Percentiles rank a stretch among this genome's conserved stretches.
These are phyloP conservation scores for Styela clava DNA, from an alignment of 23 tunicate genomes.

Conservation along the genomic window DNA sequence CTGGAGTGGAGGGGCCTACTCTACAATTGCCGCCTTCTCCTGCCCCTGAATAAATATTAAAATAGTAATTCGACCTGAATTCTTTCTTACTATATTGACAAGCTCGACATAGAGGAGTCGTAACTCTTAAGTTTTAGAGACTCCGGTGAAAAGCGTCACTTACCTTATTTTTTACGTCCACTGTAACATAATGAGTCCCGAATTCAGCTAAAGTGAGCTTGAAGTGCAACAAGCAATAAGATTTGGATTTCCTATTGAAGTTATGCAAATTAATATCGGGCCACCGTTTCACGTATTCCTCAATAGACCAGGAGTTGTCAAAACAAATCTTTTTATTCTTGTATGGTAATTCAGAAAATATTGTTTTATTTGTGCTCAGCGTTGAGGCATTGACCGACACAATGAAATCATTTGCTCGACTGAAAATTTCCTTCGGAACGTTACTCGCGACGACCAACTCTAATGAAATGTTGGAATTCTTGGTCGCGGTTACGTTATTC, in stretches of 20 bases:
- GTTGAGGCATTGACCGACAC: neutral
- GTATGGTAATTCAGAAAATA: neutral
- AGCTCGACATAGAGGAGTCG: too few relatives aligned
- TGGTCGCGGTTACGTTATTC: neutral
- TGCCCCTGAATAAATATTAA: too few relatives aligned
- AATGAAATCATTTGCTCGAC: neutral
- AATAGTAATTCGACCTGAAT: too few relatives aligned
- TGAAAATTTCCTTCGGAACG: neutral
- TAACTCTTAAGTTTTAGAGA: too few relatives aligned
- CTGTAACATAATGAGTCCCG: neutral
- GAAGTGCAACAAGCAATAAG: neutral
- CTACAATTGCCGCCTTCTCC: too few relatives aligned
- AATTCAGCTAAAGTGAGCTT: neutral
- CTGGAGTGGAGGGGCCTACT: too few relatives aligned
- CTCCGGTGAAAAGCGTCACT: too few relatives aligned
- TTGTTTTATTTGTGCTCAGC: too few relatives aligned
- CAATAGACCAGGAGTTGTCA: neutral
- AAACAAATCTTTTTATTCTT: neutral
- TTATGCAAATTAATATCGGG: neutral
- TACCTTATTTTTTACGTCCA: neutral
- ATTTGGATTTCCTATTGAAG: too few relatives aligned
- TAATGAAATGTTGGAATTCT: neutral
- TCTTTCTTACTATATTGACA: too few relatives aligned
- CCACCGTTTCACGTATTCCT: neutral
- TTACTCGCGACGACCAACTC: neutral